Base-by-base conservation (phyloP, 2,888 invertebrate species). In the Napeogenes inachia region DNA sequence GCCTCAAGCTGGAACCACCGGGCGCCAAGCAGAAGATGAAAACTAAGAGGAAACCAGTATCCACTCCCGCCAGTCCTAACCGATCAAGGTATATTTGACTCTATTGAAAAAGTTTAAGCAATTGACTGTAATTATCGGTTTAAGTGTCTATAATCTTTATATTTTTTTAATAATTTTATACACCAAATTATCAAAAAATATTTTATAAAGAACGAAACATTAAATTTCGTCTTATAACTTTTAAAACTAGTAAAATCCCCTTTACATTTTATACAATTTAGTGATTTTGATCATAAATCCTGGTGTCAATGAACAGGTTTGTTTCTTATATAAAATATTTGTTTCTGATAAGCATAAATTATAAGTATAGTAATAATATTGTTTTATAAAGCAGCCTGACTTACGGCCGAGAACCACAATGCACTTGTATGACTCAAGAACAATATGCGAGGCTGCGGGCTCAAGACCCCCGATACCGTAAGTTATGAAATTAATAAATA, bases 391-490 rank as follows among this genome's bases (percentile, higher is more conserved):
- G 8, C 72, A 89, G 89, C 70, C 71, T 90, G 66, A 88, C 86
- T 56, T 89, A 89, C 68, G 86, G 87, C 65, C 93, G 96, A 69
- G 97, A 97, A 85, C 96, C 97, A 54, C 97, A 97, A 82, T 98
- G 98, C 91, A 98, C 97, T 69, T 98, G 98, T 87, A 97, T 97
- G 97, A 95, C 97, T 63, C 95, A 97, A 73, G 97, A 98, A 86
- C 97, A 97, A 87, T 96, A 96, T 81, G 95, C 95, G 70, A 93
- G 97, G 75, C 91, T 97, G 71, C 93, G 97, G 78, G 94, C 94
- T 64, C 96, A 96, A 87, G 96, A 96, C 88, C 95, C 95, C 32
- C 91, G 96, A 85, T 96, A 95, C 80, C 92, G 96, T 91, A 77
- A 89, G 91, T 87, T 54, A 21, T 21, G 21, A 21, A 21, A 0